Evolutionary conservation across 2,888 invertebrate species (phyloP), one percentile per base, ranked within the genome.

Genomic region (Priocnemis perturbator): DNA sequence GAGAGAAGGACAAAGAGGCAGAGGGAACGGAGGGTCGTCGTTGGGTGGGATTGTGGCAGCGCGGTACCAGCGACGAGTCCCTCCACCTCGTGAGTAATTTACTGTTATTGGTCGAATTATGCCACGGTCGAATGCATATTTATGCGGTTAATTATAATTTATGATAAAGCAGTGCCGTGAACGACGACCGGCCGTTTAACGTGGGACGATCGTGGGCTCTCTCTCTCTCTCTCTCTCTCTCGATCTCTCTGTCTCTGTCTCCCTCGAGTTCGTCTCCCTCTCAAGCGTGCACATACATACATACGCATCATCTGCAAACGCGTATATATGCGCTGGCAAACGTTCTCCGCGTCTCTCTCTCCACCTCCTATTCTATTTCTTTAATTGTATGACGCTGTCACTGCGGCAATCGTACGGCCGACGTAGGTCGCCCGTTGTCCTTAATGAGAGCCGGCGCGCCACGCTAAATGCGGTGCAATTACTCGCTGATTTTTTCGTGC

Each of bases 71-170:
- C 79, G 83, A 78, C 80, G 80, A 79, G 78, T 80, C 82, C 79
- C 79, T 81, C 78, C 76, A 77, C 81, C 81, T 83, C 84, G 81
- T 84, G 86, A 85, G 86, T 88, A 87, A 87, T 89, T 88, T 88
- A 88, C 87, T 86, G 87, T 88, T 87, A 86, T 88, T 88, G 88
- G 86, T 85, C 88, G 85, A 88, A 88, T 88, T 87, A 88, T 86
- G 86, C 87, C 85, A 87, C 86, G 88, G 82, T 84, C 83, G 82
- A 85, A 87, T 87, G 87, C 87, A 87, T 88, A 87, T 88, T 88
- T 88, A 87, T 87, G 87, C 85, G 85, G 85, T 86, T 88, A 86
- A 88, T 87, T 87, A 87, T 88, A 88, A 88, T 88, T 88, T 85
- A 87, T 84, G 87, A 86, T 85, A 87, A 87, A 88, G 88, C 85